Base-by-base conservation (phyloP, 2,888 invertebrate species). In the Hemithea aestivaria region DNA sequence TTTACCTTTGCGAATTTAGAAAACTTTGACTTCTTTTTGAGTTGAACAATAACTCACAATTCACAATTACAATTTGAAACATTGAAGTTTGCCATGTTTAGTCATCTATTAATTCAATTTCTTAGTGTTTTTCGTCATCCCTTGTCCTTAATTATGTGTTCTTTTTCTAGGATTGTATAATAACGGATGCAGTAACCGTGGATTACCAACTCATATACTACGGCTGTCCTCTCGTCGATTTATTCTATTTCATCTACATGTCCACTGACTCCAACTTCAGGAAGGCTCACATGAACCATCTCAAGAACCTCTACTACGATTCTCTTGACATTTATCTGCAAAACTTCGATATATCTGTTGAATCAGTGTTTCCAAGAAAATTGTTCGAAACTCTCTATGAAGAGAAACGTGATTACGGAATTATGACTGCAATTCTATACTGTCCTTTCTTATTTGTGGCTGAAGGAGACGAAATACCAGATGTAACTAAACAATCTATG, bases 321-420 rank as follows among this genome's bases (percentile, higher is more conserved):
- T 27, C 38, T 10, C 10, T 51, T 16, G 34, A 40, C 11, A 27
- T 11, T 1, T 51, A 30, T 16, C 24, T 51, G 1, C 60, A 48
- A 23, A 51, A 66, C 28, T 76, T 74, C 10, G 42, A 63, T 2
- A 41, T 72, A 10, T 51, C 62, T 2, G 49, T 64, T 0, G 52
- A 68, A 20, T 16, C 48, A 2, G 45, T 66, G 1, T 66, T 53
- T 27, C 54, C 71, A 0, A 62, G 56, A 10, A 33, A 53, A 7
- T 46, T 48, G 4, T 76, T 67, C 41, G 72, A 75, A 9, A 40
- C 38, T 11, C 43, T 56, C 7, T 71, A 52, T n/a, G 35, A 35
- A 7, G 62, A 68, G 1, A 56, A 53, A 11, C 27, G 65, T 16
- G 63, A 67, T 22, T 61, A 45, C 26, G 73, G 72, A 2, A 24